Conservation (phyloP, 2,888 invertebrate genomes). For the Pandemis heparana region DNA sequence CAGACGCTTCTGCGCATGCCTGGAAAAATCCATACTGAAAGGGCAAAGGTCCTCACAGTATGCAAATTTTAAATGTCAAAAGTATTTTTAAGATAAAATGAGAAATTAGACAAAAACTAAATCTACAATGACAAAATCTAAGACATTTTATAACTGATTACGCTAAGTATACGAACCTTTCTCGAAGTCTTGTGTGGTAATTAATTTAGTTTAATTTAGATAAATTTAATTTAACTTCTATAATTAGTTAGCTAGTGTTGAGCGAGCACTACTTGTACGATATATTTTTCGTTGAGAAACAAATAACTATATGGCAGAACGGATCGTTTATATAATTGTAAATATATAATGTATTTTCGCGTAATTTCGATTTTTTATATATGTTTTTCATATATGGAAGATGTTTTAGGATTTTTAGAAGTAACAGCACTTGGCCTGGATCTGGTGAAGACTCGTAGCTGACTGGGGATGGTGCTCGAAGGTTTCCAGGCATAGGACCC, state of each 20-base stretch:
- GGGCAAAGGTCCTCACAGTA: slow-evolving; percentile 48
- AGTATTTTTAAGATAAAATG: slow-evolving; percentile 39
- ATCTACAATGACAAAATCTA: slow-evolving; percentile 45
- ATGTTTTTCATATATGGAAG: slow-evolving; percentile 77
- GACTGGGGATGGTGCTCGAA: slow-evolving; percentile 57
- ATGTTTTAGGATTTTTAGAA: slow-evolving; percentile 45
- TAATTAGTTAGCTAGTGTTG: slow-evolving; percentile 42
- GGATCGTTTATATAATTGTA: slow-evolving; percentile 68
- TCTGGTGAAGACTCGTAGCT: slow-evolving; percentile 54
- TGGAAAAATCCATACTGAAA: slow-evolving; percentile 53
- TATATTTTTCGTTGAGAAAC: slow-evolving; percentile 81
- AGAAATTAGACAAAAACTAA: slow-evolving; percentile 44
- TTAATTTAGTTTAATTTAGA: slow-evolving; percentile 36
- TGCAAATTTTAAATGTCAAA: neutral
- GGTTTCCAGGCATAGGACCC: slow-evolving; percentile 53
- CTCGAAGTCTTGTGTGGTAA: slow-evolving; percentile 36
- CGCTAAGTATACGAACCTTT: slow-evolving; percentile 53
- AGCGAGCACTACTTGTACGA: slow-evolving; percentile 76
- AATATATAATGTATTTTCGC: slow-evolving; percentile 53
- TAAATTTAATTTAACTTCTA: slow-evolving; percentile 40
- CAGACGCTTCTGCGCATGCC: slow-evolving; percentile 54
- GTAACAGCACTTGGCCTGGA: slow-evolving; percentile 49
- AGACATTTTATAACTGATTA: slow-evolving; percentile 38
- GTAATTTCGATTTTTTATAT: slow-evolving; percentile 61
- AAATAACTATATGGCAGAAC: slow-evolving; percentile 70